Evolutionary conservation across 1,140 invertebrate species (phyloP), one percentile per base, ranked within the genome.

Genomic region (Dendrolimus punctatus): DNA sequence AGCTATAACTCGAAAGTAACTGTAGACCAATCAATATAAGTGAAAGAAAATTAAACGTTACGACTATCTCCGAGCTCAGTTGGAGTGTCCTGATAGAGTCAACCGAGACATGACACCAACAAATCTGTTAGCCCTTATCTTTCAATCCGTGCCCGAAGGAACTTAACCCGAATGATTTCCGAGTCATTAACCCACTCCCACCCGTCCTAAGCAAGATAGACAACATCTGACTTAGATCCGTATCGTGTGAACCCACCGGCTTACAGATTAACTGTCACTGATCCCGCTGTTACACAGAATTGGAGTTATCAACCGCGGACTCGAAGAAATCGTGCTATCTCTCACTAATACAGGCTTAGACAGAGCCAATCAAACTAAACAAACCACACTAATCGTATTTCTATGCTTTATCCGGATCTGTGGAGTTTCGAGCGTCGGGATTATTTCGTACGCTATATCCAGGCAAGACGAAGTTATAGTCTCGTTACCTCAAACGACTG

Each of bases 111-210:
- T 78, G 73, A 73, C 73, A 80, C 71, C 71, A 76, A 85, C 76
- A 85, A 82, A 85, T 82, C 79, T 81, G 69, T 81, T 68, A 71
- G 64, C 66, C 75, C 75, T 82, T 85, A 85, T 85, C 81, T 79
- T 76, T 66, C 81, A 81, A 85, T 85, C 79, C 76, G 71, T 71
- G 66, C 68, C 74, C 65, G 55, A 53, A 60, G 73, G 67, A 81
- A 78, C 73, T 80, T 82, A 82, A 81, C 76, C 81, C 78, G 68
- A 82, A 82, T 81, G 73, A 82, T 81, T 85, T 85, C 81, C 80
- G 71, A 80, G 76, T 82, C 81, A 85, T 85, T 85, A 85, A 85
- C 77, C 76, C 67, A 72, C 71, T 73, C 71, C 72, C 60, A 60
- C 53, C 68, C 66, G 67, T 70, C 68, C 76, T 85, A 81, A 85